Base-by-base conservation (phyloP, 2,888 invertebrate species). In the Psylliodes chrysocephalus region DNA sequence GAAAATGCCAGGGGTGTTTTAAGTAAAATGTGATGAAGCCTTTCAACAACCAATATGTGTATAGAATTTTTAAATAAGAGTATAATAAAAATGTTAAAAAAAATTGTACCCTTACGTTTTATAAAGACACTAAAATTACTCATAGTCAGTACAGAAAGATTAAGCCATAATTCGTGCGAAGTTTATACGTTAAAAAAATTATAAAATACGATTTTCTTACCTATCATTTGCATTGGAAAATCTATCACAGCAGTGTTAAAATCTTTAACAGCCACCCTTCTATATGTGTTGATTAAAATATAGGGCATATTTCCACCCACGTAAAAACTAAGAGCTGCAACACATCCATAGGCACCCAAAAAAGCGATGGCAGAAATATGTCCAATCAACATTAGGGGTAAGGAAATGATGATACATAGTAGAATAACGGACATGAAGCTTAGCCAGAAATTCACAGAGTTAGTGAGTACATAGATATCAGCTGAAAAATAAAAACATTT, bases 281-380 rank as follows among this genome's bases (percentile, higher is more conserved):
- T 82, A n/a, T 90, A 77, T 0, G 86, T 83, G 74, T 91, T 91
- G 15, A 91, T 83, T 1, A 91, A 71, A 30, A 92, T 89, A 75
- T 89, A 91, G 72, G 89, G 89, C 70, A 92, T 79, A 80, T 86
- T 88, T 25, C 89, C 86, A 18, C 89, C 89, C 64, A 87, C 68
- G 73, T 86, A 90, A 74, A 87, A 86, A 80, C 91, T 91, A 8
- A 91, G 76, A 35, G 90, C 85, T 42, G 89, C 84, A 66, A 88
- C 81, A 44, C 89, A 82, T 19, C 87, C 84, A 77, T 87, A 91
- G 7, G 89, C 84, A 47, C 91, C 91, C 25, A 92, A 79, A 10
- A 91, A 76, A 1, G 87, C 84, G 71, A 89, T 88, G 56, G 87
- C 86, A 1, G 91, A 69, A n/a, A 90, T 86, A 75, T 88, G 88